Evolutionary conservation across 1,140 invertebrate genomes (phyloP), one percentile per base, ranked within the genome.

Genomic region (Portunus trituberculatus): DNA sequence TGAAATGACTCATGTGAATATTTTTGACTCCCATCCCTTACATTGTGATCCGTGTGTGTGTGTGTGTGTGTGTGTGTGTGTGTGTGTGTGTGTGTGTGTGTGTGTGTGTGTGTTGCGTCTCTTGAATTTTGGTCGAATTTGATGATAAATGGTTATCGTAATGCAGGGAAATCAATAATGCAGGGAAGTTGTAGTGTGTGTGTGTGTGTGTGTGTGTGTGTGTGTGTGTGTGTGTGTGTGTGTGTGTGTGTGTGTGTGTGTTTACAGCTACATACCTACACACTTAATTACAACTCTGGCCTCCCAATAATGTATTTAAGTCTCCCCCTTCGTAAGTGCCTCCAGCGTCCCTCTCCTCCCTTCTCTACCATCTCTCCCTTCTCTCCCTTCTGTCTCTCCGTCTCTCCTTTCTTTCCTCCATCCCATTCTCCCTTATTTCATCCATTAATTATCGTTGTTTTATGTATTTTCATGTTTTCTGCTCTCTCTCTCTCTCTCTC

Each of bases 41-140:
- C 39, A 39, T 39, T 39, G 1, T 2, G 39, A 39, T 6, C 39
- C 39, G 39, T 39, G 39, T 39, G 39, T 39, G 39, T 39, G 39
- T 39, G n/a, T n/a, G 67, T 76, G n/a, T 76, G 67, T 76, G 67
- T 76, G 67, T 76, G 67, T 76, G 67, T 76, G 67, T 76, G 67
- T 76, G 67, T 76, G 67, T 76, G 67, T 76, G 67, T 76, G 67
- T 76, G 67, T 76, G 67, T 76, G 67, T n/a, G 67, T n/a, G 67
- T n/a, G 67, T 76, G n/a, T n/a, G 67, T n/a, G n/a, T 8, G 20
- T n/a, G 67, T 76, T 76, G 67, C 25, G 67, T n/a, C 20, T n/a
- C 1, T 76, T 76, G 20, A 7, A 76, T n/a, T 25, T n/a, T n/a
- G 0, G 10, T n/a, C 67, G 67, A 76, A 76, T 76, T 76, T 25